Evolutionary conservation across 2,113 vertebrate genomes (phyloP), one percentile per base, ranked within the genome.

Genomic region (Upupa epops): DNA sequence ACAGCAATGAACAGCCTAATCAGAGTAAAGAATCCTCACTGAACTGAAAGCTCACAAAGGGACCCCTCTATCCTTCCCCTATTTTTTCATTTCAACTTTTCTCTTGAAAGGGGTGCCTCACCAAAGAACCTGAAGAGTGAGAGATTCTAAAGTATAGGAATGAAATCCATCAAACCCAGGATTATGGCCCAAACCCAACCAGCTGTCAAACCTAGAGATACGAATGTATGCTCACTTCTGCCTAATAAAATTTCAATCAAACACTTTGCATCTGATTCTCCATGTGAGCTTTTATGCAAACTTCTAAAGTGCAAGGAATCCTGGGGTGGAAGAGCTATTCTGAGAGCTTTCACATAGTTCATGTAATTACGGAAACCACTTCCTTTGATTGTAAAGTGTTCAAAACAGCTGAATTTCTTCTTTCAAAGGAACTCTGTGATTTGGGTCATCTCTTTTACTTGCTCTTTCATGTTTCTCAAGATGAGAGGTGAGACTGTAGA

Each of bases 301-400:
- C 98, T 98, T 98, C 98, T 98, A 98, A 98, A 98, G 98, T 98
- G 96, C 96, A 97, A 97, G 95, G 98, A 96, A 98, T 98, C 98
- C 98, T 98, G 98, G 97, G 97, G 98, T 97, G 97, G 98, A 97
- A 97, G 97, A 97, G 97, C 97, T 98, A 98, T 98, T 98, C 97
- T 97, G 96, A 98, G 98, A 98, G 97, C 97, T 97, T 98, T 98
- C 98, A 98, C 97, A 97, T 98, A 98, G 98, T 97, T 97, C 97
- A 96, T 95, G 97, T 98, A 98, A 98, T 98, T 98, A 98, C 97
- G 98, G 97, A 98, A 98, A 97, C 97, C 98, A 98, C 97, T 98
- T 98, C 97, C 97, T 98, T 98, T 98, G 98, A 98, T 98, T 98
- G 96, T 97, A 97, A 42, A 98, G 97, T 98, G 98, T 98, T 98